Evolutionary conservation across 2,888 invertebrate genomes (phyloP).

Genomic region (Lutraria lutraria): DNA sequence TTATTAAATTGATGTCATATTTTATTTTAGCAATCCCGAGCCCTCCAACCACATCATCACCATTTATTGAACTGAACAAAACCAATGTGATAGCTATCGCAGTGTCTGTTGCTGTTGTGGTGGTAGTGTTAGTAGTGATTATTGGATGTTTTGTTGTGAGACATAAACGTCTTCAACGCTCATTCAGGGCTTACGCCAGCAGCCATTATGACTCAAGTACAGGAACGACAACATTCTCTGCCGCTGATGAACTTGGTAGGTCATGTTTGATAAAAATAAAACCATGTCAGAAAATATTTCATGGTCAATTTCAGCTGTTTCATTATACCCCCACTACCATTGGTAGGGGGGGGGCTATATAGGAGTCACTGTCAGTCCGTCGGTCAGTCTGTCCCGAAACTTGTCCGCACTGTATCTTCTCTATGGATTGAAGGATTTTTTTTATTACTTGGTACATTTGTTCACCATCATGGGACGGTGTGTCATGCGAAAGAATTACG

Average conservation of each 20-base stretch:
- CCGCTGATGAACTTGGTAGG: constrained; percentile 89
- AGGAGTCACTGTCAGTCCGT: no score
- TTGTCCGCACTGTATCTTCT: no score
- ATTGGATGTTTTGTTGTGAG: constrained; percentile 90
- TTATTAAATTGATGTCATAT: not conserved
- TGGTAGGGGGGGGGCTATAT: no score
- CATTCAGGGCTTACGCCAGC: constrained; percentile 93
- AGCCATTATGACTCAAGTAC: constrained; percentile 95
- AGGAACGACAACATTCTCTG: constrained; percentile 94
- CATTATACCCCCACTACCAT: no score
- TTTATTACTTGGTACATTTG: no score
- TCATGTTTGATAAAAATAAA: not conserved
- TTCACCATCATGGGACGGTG: no score
- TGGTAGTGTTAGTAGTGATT: constrained; percentile 89
- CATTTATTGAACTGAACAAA: constrained; percentile 53
- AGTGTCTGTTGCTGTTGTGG: constrained; percentile 89
- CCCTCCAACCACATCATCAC: not conserved
- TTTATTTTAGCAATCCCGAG: not conserved
- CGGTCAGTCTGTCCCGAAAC: no score
- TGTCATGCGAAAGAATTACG: no score
- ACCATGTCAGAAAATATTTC: no score
- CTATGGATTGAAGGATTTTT: no score
- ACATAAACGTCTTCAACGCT: constrained; percentile 92
- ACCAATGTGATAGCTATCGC: constrained; percentile 87
- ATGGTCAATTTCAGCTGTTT: no score